Percentiles rank a stretch among this genome's conserved stretches.
Conservation (phyloP, 2,888 invertebrate genomes). For the Mythimna pallens region DNA sequence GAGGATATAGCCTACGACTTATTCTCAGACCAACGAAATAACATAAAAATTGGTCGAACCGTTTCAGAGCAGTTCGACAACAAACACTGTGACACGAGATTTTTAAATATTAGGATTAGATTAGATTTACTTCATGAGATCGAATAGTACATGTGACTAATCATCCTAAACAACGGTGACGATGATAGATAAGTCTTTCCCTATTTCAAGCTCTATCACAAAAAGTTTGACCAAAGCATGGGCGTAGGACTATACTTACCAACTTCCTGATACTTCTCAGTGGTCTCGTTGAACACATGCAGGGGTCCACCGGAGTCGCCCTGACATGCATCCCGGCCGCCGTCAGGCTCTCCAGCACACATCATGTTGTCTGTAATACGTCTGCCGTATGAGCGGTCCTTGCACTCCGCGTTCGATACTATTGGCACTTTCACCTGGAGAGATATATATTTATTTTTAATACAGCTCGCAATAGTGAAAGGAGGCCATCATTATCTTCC, state of each 20-base stretch:
- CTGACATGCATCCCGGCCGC: constrained; percentile 95
- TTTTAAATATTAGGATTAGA: no score
- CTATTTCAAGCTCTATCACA: background rate
- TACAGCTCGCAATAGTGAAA: background rate
- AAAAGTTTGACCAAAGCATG: no score
- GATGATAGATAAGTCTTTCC: background rate
- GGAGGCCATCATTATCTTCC: no score
- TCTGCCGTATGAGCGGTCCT: constrained; percentile 92
- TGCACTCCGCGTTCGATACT: constrained; percentile 91
- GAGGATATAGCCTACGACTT: no score
- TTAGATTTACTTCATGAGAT: no score
- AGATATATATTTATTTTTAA: background rate
- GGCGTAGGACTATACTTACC: constrained; percentile 83
- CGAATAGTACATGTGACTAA: background rate
- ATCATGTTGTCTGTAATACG: constrained; percentile 95
- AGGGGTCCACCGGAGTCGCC: constrained; percentile 95
- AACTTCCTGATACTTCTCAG: constrained; percentile 88
- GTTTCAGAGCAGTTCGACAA: no score
- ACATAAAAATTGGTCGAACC: no score
- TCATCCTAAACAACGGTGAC: background rate
- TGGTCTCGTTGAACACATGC: constrained; percentile 90
- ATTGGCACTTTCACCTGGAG: constrained; percentile 86
- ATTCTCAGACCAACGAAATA: no score
- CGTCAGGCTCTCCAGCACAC: constrained; percentile 94
- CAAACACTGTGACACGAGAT: no score